phyloP scores from a whole-genome alignment of 2,113 vertebrate species.

The Balaeniceps rex region DNA sequence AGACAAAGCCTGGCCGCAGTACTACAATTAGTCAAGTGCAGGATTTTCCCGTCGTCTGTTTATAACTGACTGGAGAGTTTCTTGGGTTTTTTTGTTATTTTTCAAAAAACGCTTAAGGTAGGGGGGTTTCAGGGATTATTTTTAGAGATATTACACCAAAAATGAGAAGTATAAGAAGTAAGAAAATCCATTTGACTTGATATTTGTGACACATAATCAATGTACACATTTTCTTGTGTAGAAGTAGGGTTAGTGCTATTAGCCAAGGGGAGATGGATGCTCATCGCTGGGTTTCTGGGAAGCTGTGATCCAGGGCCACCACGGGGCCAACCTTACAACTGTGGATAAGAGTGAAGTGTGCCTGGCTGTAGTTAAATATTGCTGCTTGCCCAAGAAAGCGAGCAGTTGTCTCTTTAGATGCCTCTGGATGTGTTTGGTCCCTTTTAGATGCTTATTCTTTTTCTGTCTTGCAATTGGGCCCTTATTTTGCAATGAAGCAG shows the following conservation, averaged over 20 bases:
- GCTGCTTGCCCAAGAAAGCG: not conserved
- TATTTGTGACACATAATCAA: not conserved
- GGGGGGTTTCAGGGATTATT: conserved; percentile 20
- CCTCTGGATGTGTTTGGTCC: not conserved
- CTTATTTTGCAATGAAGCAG: not conserved
- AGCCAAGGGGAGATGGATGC: not conserved
- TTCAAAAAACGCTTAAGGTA: not conserved
- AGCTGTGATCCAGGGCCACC: not conserved
- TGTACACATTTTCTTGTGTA: not conserved
- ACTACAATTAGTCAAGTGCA: not conserved
- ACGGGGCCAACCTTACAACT: not conserved
- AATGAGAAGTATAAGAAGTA: not conserved
- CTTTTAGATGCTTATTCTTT: not conserved
- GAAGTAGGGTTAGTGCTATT: not conserved
- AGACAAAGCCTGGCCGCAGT: not conserved
- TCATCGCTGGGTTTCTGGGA: not conserved
- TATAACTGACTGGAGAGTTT: conserved; percentile 33
- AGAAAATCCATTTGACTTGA: not conserved
- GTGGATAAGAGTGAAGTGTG: not conserved
- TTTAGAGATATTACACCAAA: not conserved
- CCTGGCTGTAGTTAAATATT: not conserved
- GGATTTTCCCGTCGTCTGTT: conserved; percentile 69
- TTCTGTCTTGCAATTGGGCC: rapidly evolving
- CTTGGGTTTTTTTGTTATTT: conserved; percentile 53
- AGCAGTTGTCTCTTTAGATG: not conserved